Percentiles rank a stretch among this genome's conserved stretches.
phyloP scores from a whole-genome alignment of 2,113 vertebrate species.

The Peucedramus taeniatus region DNA sequence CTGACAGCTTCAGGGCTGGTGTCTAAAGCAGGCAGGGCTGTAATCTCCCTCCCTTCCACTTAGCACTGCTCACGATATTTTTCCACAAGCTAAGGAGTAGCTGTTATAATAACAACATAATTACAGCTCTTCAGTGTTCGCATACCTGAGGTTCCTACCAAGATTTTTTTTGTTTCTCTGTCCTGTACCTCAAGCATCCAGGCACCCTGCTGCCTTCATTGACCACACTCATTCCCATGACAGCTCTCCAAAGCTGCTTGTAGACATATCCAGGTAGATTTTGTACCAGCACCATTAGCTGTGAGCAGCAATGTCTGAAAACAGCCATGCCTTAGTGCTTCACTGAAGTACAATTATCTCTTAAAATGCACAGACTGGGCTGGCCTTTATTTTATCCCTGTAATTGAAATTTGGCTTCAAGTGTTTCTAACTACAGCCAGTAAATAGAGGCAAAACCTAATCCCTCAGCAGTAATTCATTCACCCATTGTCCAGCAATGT shows the following conservation, averaged over 20 bases:
- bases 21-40: neutral
- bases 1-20: neutral
- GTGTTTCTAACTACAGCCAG: neutral
- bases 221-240: fast-evolving
- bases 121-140: neutral
- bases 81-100: neutral
- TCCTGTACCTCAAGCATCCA: neutral
- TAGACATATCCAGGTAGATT: neutral
- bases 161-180: neutral
- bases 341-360: neutral
- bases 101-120: neutral
- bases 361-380: neutral
- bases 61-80: neutral
- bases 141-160: neutral
- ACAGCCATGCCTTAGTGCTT: neutral
- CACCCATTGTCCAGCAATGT: neutral
- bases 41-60: neutral
- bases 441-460: neutral
- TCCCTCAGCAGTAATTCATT: neutral
- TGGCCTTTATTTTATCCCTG: neutral
- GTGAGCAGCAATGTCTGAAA: neutral
- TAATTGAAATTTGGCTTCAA: constrained; percentile 44
- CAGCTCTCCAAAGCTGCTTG: neutral
- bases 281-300: neutral
- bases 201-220: neutral